Base-by-base conservation (phyloP, 2,113 vertebrate genomes). In the Xyliphius kryptos region DNA sequence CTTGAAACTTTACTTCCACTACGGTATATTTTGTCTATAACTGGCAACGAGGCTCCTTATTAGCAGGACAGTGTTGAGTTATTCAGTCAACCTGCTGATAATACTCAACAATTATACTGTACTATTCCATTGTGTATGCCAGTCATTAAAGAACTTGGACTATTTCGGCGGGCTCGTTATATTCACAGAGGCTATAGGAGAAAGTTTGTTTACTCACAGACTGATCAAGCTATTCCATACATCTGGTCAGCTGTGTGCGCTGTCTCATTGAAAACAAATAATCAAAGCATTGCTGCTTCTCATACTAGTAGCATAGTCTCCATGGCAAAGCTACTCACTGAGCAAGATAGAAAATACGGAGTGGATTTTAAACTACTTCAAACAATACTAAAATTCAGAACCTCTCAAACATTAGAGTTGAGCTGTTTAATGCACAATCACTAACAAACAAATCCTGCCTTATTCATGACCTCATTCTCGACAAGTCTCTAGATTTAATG, bases 101-200 rank as follows among this genome's bases (percentile, higher is more conserved):
- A 6, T 3, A 26, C 6, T 26, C 6, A 26, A 26, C 22, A 26
- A 26, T n/a, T n/a, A n/a, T n/a, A n/a, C 22, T 6, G 22, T 6
- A 26, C 22, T 17, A 50, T 10, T 50, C 16, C 16, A 19, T 17
- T 15, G 48, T 50, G 48, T 50, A 5, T 50, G 17, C 22, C 43
- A 47, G 57, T 60, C 12, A 60, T 60, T 15, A 60, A 60, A 60
- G 38, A 60, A 26, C 57, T 60, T 15, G 19, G 57, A 60, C 40
- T 60, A 22, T 41, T 60, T 44, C 57, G 41, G 9, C 19, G 43
- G 32, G 43, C 41, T 19, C 21, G 5, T 9, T 60, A 26, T 19
- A 60, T 61, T 15, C 59, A 61, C 26, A 61, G 59, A 50, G 44
- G 13, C 44, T 50, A 14, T 19, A 11, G 9, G 11, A 21, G 59